Evolutionary conservation across 2,797 vertebrate species (phyloP).

Genomic region (Apodemus agrarius): DNA sequence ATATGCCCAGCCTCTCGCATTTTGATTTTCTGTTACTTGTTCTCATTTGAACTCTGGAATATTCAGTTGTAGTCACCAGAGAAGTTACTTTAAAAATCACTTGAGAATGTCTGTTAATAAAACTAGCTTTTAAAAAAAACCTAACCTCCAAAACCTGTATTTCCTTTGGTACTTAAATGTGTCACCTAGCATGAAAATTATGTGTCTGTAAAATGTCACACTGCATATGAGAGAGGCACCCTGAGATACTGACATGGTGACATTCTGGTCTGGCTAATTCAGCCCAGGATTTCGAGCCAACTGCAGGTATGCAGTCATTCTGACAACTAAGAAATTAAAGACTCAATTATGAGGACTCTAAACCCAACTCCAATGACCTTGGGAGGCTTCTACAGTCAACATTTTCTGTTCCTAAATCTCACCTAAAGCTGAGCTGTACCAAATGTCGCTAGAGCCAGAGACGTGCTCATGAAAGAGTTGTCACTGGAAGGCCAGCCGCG

Average conservation of each 20-base stretch:
- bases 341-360: neutral
- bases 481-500: neutral
- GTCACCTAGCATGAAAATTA: neutral
- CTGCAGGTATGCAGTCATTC: neutral
- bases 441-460: neutral
- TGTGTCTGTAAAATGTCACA: neutral
- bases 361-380: neutral
- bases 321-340: neutral
- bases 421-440: neutral
- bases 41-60: constrained; percentile 29
- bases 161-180: neutral
- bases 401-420: constrained; percentile 27
- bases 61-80: constrained; percentile 23
- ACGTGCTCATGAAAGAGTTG: neutral
- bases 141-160: constrained; percentile 1
- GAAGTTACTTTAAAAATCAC: constrained; percentile 30
- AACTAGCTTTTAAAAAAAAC: neutral
- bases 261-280: neutral
- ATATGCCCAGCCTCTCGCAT: neutral
- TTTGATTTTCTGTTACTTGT: neutral
- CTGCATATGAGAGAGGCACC: too few relatives aligned
- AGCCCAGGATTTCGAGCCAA: neutral
- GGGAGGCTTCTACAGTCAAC: constrained; percentile 19
- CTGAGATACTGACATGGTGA: neutral
- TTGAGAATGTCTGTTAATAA: neutral